Percentiles rank a stretch among this genome's conserved stretches.
phyloP scores from a whole-genome alignment of 2,797 vertebrate species.

The Ispidina picta region DNA sequence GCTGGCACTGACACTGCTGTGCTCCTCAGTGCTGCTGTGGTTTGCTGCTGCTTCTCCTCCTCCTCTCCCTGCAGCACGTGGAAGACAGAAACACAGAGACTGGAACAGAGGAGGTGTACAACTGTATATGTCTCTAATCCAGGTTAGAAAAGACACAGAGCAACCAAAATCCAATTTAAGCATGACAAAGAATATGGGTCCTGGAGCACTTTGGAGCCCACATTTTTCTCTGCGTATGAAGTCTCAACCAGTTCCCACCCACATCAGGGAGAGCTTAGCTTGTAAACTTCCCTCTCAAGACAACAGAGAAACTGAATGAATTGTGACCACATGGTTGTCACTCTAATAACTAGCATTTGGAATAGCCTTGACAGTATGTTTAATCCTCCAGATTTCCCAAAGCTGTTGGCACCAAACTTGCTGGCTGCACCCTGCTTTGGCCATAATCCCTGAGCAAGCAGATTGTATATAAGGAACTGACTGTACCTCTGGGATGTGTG shows the following conservation, averaged over 20 bases:
- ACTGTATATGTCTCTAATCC: background rate
- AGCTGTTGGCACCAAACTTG: background rate
- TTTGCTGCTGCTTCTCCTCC: background rate
- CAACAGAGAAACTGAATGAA: background rate
- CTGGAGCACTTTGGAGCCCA: background rate
- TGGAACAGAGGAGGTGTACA: background rate
- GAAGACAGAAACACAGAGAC: background rate
- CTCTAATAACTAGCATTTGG: background rate
- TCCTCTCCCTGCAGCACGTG: background rate
- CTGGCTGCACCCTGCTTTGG: background rate
- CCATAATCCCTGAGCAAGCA: background rate
- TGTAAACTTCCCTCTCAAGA: background rate
- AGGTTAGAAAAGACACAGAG: background rate
- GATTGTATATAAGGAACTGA: background rate
- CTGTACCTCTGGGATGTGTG: background rate
- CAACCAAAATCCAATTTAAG: background rate
- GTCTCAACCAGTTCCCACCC: background rate
- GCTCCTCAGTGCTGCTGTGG: background rate
- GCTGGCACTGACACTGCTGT: background rate
- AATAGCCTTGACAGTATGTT: background rate
- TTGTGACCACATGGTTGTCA: background rate
- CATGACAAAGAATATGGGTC: accelerated
- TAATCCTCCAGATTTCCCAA: background rate
- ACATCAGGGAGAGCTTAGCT: background rate
- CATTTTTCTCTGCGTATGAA: background rate